Evolutionary conservation across 2,888 invertebrate species (phyloP), one percentile per base, ranked within the genome.

Genomic region (Drosophila kanekoi): DNA sequence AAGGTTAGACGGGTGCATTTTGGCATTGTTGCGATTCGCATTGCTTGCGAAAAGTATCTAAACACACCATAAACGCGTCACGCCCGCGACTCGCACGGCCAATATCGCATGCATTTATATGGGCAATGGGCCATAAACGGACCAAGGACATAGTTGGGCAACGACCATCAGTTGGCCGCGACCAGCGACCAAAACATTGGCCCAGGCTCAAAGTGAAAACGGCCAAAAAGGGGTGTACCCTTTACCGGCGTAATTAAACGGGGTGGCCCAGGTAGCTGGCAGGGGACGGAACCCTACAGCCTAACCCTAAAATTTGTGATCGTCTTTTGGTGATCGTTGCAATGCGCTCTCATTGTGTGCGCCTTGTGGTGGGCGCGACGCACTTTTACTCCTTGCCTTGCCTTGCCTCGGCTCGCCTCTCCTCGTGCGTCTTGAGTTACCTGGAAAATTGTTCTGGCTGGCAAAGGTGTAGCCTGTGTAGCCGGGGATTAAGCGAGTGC

Each of bases 221-320:
- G 44, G 54, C 38, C 62, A 75, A 79, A 89, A 90, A 88, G 90
- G 85, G 90, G 91, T 91, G 90, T 90, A 87, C 87, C 88, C 90
- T 90, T 90, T 90, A 87, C 85, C 71, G 66, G 80, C 64, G 76
- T 86, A 89, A 90, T 91, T 90, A 90, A 91, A 83, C 72, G 85
- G 79, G 82, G 77, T 49, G 49, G 60, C 3, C 28, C 66, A 63
- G 58, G 61, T 64, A 68, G 45, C 47, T 8, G 23, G 13, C 23
- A 8, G 40, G 13, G 14, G 16, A 10, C 16, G 28, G n/a, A 51
- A 11, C 38, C 32, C 59, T 23, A 2, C 47, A 45, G 32, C 41
- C 72, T 80, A 81, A 81, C 87, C 87, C 84, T 83, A 68, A 56
- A 52, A 71, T 57, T 28, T 64, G 54, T 69, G 77, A 66, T 68